Conservation (phyloP, 2,113 vertebrate genomes). For the Callospermophilus lateralis region DNA sequence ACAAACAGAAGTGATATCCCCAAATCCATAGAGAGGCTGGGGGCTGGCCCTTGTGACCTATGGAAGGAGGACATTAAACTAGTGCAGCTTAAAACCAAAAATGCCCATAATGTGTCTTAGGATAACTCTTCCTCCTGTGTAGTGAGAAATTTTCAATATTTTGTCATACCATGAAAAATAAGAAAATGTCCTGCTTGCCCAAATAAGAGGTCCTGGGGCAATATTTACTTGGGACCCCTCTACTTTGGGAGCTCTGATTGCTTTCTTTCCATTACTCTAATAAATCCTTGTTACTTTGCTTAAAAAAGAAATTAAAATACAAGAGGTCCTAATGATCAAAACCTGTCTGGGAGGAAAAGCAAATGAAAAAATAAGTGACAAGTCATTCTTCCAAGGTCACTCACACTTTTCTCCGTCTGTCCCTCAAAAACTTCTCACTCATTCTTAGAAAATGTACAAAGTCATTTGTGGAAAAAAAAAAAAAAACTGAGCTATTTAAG, state of each 20-base stretch:
- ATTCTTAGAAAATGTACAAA: background rate
- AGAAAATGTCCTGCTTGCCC: background rate
- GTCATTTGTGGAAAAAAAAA: background rate
- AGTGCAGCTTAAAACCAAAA: background rate
- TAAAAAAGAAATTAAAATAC: background rate
- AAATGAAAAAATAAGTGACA: constrained; percentile 1
- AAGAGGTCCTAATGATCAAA: background rate
- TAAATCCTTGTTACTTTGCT: no score
- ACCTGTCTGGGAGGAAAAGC: background rate
- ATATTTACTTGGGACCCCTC: no score
- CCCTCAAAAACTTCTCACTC: background rate
- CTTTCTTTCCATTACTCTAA: no score
- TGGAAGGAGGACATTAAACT: background rate
- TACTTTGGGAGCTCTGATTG: no score
- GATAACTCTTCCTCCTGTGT: background rate
- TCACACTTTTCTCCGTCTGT: background rate
- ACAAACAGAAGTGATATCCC: background rate
- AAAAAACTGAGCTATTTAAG: background rate
- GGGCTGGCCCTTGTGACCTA: background rate
- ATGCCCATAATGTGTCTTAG: background rate
- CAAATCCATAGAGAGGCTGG: background rate
- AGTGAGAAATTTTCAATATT: constrained; percentile 12
- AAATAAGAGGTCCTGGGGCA: background rate
- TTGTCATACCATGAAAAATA: background rate
- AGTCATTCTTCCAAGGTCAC: background rate